Percentiles rank a stretch among this genome's conserved stretches.
phyloP scores from a whole-genome alignment of 2,113 vertebrate genomes.

The Atlantisia rogersi region DNA sequence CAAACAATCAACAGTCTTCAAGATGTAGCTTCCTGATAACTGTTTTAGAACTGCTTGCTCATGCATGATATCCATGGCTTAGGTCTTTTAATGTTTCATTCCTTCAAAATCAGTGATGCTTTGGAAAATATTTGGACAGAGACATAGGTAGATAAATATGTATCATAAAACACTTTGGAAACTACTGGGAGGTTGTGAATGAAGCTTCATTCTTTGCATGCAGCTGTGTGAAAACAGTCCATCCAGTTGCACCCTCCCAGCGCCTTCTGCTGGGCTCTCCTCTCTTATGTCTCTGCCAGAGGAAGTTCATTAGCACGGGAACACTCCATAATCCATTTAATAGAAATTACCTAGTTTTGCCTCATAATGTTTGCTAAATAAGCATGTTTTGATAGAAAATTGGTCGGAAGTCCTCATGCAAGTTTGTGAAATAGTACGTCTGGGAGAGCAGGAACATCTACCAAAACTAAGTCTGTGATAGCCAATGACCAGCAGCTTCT shows the following conservation, averaged over 20 bases:
- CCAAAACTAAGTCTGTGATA: neutral
- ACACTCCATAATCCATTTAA: fast-evolving
- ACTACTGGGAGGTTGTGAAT: neutral
- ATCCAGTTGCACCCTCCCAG: neutral
- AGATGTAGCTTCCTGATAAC: neutral
- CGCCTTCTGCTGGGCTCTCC: neutral
- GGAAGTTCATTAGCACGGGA: neutral
- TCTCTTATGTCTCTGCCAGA: neutral
- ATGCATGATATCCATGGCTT: neutral
- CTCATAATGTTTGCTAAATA: neutral
- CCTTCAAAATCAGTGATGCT: neutral
- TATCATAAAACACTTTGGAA: neutral
- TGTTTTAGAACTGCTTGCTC: neutral
- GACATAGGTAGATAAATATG: neutral
- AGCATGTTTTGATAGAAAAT: neutral
- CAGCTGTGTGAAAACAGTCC: neutral
- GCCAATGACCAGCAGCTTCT: neutral
- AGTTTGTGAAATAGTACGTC: neutral
- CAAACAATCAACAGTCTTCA: neutral
- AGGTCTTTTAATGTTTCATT: neutral
- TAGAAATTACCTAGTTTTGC: neutral
- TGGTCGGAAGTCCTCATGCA: neutral
- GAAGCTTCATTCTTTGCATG: neutral
- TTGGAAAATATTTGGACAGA: neutral
- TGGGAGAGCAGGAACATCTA: neutral